phyloP scores from a whole-genome alignment of 1,140 invertebrate species.

The Drosophila setifemur region DNA sequence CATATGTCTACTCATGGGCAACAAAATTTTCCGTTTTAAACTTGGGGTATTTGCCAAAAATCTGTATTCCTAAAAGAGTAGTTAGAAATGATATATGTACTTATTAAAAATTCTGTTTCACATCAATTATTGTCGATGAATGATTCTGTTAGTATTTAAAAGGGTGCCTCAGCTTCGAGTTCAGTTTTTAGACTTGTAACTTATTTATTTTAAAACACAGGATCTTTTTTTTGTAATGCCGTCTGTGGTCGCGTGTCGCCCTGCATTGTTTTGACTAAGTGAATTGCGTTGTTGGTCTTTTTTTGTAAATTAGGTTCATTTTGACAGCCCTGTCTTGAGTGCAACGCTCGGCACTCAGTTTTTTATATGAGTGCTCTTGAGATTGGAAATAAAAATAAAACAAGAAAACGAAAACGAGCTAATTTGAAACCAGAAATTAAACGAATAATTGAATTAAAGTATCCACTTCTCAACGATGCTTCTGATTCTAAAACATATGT shows the following conservation, averaged over 20 bases:
- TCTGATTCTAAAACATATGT: too few species aligned
- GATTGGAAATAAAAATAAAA: neutral
- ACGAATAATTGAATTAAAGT: neutral
- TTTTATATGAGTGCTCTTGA: constrained; percentile 33
- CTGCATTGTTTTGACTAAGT: constrained; percentile 38
- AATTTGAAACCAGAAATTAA: neutral
- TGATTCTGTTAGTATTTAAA: too few species aligned
- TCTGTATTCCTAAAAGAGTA: neutral
- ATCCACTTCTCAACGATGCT: neutral
- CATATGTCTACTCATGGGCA: constrained; percentile 48
- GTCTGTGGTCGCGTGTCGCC: constrained; percentile 49
- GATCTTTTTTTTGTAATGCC: constrained; percentile 22
- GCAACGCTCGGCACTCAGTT: neutral
- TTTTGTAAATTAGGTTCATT: constrained; percentile 17
- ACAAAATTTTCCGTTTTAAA: neutral
- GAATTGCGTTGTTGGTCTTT: constrained; percentile 41
- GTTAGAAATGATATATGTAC: too few species aligned
- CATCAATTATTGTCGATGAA: too few species aligned
- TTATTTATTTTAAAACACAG: constrained; percentile 43
- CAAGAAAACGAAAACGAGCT: neutral
- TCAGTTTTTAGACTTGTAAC: too few species aligned
- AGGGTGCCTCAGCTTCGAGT: too few species aligned
- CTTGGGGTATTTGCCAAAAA: constrained; percentile 7
- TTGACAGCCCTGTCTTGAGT: neutral
- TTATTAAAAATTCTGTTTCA: too few species aligned